phyloP scores from a whole-genome alignment of 2,113 vertebrate genomes.

The Ursus arctos region DNA sequence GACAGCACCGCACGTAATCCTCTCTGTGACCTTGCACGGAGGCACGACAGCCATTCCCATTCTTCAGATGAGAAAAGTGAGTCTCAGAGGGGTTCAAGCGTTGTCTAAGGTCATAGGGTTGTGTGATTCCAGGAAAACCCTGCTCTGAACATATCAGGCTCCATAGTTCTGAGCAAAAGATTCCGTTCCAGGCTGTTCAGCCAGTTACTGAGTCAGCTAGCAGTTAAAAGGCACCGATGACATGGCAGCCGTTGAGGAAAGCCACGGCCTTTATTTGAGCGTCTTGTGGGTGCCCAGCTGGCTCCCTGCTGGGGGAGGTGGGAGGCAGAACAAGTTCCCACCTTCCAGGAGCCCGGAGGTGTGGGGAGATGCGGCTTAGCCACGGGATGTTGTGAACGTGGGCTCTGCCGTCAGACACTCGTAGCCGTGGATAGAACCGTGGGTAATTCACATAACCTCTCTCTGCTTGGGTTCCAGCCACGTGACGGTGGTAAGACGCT shows the following conservation, averaged over 20 bases:
- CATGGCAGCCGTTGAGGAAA: background rate
- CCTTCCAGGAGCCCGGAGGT: background rate
- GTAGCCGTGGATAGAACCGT: background rate
- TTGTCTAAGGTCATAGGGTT: background rate
- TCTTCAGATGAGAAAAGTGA: background rate
- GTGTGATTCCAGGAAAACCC: background rate
- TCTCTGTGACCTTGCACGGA: background rate
- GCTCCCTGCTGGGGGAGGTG: background rate
- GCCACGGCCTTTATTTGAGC: background rate
- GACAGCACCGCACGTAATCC: accelerated
- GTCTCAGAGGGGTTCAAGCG: background rate
- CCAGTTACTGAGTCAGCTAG: background rate
- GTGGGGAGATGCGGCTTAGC: accelerated
- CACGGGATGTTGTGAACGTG: accelerated
- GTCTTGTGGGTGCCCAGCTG: background rate
- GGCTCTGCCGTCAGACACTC: background rate
- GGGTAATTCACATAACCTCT: background rate
- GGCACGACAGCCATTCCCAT: background rate
- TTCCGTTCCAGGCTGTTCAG: background rate
- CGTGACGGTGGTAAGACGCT: accelerated
- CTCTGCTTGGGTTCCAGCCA: background rate
- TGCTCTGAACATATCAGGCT: background rate
- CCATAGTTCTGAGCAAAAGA: background rate
- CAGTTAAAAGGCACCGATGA: background rate
- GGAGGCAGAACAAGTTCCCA: background rate